phyloP scores from a whole-genome alignment of 2,888 invertebrate genomes.

The Pelosia muscerda region DNA sequence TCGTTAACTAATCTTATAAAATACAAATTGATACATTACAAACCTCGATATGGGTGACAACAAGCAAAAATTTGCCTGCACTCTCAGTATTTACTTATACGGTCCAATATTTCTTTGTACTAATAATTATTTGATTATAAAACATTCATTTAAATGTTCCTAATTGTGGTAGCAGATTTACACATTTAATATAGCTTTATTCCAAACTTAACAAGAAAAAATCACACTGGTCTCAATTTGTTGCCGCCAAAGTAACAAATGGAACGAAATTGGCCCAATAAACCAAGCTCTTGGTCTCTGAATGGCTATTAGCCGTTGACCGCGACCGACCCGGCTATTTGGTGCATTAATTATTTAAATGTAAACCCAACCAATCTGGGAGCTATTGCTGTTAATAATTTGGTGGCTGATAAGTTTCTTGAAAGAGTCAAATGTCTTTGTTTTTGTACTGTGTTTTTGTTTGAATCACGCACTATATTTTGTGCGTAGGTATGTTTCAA shows the following conservation, averaged over 20 bases:
- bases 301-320: conserved; percentile 80
- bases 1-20: not conserved
- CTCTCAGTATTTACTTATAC: no score
- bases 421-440: conserved; percentile 22
- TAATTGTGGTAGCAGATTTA: conserved; percentile 1
- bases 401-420: conserved; percentile 53
- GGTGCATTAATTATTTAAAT: conserved; percentile 79
- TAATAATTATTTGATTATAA: no score
- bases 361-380: conserved; percentile 65
- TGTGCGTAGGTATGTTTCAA: no score
- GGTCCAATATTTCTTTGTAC: no score
- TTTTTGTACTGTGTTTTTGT: not conserved
- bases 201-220: conserved; percentile 36
- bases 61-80: no score
- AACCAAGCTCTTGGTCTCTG: conserved; percentile 78
- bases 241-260: conserved; percentile 57
- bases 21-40: not conserved
- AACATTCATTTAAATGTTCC: not conserved
- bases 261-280: conserved; percentile 73
- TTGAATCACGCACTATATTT: not conserved
- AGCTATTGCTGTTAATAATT: conserved; percentile 64
- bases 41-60: no score
- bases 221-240: conserved; percentile 60
- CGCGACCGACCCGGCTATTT: conserved; percentile 58
- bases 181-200: conserved; percentile 12